Evolutionary conservation across 1,140 invertebrate genomes (phyloP).

Genomic region (Lysiphlebus fabarum): DNA sequence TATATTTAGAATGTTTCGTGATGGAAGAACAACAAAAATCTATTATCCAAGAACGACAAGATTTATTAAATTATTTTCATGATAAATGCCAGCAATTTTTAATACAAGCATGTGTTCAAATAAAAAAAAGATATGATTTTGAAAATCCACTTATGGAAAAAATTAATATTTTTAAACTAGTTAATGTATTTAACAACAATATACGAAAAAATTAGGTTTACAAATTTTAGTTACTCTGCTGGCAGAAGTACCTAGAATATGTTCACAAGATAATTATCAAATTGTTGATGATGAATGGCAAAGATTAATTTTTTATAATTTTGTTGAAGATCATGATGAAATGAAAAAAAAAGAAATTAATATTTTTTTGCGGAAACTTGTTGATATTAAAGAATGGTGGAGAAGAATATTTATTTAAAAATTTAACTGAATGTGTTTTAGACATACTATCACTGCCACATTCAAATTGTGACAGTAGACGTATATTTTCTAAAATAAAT

Average conservation of each 20-base stretch:
- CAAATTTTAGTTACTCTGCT: not conserved
- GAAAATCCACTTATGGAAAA: constrained; percentile 1
- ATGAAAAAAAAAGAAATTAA: not conserved
- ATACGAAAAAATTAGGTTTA: not conserved
- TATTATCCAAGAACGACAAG: not conserved
- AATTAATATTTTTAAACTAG: not conserved
- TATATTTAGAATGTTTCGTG: not conserved
- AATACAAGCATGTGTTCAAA: not conserved
- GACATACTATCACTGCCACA: constrained; percentile 23
- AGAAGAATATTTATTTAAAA: constrained; percentile 4
- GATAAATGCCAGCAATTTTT: constrained; percentile 2
- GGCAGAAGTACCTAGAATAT: not conserved
- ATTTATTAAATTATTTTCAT: not conserved
- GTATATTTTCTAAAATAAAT: constrained; percentile 26
- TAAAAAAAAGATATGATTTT: constrained; percentile 2
- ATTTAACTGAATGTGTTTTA: constrained; percentile 6
- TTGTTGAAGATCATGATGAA: not conserved
- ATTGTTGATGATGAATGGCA: constrained; percentile 13
- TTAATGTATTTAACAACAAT: not conserved
- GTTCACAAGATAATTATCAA: not conserved
- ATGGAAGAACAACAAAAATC: not conserved
- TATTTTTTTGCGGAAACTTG: constrained; percentile 1
- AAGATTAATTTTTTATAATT: constrained; percentile 1
- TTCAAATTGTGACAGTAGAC: constrained; percentile 24
- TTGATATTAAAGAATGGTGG: not conserved